Base-by-base conservation (phyloP, 1,140 invertebrate species). In the Acromyrmex charruanus region DNA sequence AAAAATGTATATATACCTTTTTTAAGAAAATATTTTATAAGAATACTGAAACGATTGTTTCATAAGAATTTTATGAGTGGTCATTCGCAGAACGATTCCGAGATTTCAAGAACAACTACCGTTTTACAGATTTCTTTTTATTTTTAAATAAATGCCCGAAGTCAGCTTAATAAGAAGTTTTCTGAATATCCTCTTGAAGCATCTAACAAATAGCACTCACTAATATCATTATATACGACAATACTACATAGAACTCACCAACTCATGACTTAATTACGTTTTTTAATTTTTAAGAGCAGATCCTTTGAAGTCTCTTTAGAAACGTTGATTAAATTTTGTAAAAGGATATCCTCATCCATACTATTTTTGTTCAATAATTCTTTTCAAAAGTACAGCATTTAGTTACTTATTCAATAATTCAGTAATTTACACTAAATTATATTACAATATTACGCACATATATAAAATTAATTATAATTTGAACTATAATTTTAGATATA, bases 201-300 rank as follows among this genome's bases (percentile, higher is more conserved):
- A 3, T 39, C 4, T 39, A 44, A 58, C 6, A 2, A 68, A 9
- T 31, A 69, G 2, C 25, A 16, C 21, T 69, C n/a, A 51, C 2
- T 25, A 66, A 66, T 21, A 39, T 39, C 9, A 66, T 39, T n/a
- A 25, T 18, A n/a, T 21, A 16, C 16, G 10, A 14, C n/a, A 66
- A 10, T 25, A 10, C 12, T 79, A 51, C 28, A 25, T 61, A 53
- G n/a, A 80, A 68, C 44, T 79, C 18, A 51, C 25, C 21, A 66
- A 53, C 28, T 80, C 18, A 5, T 66, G 44, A 79, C n/a, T 51
- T 65, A 44, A 66, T 80, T 80, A 65, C 28, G 31, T 66, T 80
- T 63, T 68, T 80, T 35, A 66, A 49, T 31, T 49, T 80, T 55
- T 80, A 80, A 53, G 35, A 51, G 77, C 77, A 35, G 28, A 68